Percentiles rank a stretch among this genome's conserved stretches.
Evolutionary conservation across 2,888 invertebrate genomes (phyloP).

Genomic region (Cheilosia variabilis): DNA sequence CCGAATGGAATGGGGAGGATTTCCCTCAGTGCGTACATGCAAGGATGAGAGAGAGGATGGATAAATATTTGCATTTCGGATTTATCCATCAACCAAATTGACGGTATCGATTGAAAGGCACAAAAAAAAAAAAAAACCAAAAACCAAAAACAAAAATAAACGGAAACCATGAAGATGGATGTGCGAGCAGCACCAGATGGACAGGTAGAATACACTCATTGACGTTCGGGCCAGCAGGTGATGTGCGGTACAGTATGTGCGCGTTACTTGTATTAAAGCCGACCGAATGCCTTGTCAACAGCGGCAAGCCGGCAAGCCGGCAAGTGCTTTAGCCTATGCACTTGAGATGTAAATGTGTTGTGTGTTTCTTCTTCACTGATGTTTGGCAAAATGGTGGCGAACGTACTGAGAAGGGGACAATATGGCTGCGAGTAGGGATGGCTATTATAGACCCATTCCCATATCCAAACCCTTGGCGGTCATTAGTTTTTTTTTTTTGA

Average conservation of each 20-base stretch:
- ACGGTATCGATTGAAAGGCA: slow-evolving; percentile 70
- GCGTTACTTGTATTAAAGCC: slow-evolving; percentile 23
- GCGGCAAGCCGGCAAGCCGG: slow-evolving; percentile 50
- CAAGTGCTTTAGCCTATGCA: slow-evolving; percentile 43
- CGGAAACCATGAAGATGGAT: slow-evolving; percentile 42
- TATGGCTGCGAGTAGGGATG: not conserved
- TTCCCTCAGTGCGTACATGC: slow-evolving; percentile 8
- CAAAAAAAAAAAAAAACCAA: slow-evolving; percentile 12
- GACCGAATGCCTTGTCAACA: slow-evolving; percentile 34
- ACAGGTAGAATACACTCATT: slow-evolving; percentile 57
- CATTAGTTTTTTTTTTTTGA: not conserved
- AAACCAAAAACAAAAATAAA: slow-evolving; percentile 39
- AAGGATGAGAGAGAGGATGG: slow-evolving; percentile 36
- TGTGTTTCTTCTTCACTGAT: not conserved
- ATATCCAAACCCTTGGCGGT: not conserved
- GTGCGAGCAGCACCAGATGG: slow-evolving; percentile 56
- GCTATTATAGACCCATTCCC: not conserved
- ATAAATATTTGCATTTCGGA: slow-evolving; percentile 74
- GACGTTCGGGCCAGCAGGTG: slow-evolving; percentile 45
- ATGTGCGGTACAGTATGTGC: slow-evolving; percentile 19
- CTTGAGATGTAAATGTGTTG: slow-evolving; percentile 34
- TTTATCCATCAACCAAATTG: slow-evolving; percentile 74
- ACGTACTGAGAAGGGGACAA: not conserved
- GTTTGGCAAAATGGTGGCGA: slow-evolving; percentile 5
- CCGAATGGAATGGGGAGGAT: slow-evolving; percentile 28